A percentile compares a stretch with the other conserved stretches of the same genome.
Evolutionary conservation across 2,888 invertebrate species (phyloP).

Genomic region (Agonopterix alstromeriana): DNA sequence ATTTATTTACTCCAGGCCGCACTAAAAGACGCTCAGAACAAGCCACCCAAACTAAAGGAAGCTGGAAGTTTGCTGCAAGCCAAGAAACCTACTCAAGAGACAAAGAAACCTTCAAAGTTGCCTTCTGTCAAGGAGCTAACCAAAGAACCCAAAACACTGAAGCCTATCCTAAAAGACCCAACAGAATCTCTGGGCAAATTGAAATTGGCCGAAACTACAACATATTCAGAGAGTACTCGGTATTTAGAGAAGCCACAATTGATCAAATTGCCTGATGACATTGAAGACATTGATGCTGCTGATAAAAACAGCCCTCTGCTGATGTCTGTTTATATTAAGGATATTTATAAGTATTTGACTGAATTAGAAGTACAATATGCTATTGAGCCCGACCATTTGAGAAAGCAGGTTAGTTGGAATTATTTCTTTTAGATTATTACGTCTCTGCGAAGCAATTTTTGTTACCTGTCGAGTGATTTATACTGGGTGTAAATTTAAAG

Average conservation of each 20-base stretch:
- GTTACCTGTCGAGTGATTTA: background rate
- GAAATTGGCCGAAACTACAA: constrained; percentile 31
- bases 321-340: constrained; percentile 90
- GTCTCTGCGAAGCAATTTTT: background rate
- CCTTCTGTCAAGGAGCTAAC: constrained; percentile 35
- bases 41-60: constrained; percentile 42
- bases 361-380: constrained; percentile 83
- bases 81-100: constrained; percentile 35
- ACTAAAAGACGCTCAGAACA: constrained; percentile 43
- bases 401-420: constrained; percentile 66
- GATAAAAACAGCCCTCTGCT: constrained; percentile 86
- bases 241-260: background rate
- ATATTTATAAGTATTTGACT: constrained; percentile 91
- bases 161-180: constrained; percentile 47
- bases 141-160: constrained; percentile 28
- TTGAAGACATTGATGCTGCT: constrained; percentile 85
- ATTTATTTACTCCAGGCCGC: constrained; percentile 33
- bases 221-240: background rate
- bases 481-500: too few species aligned
- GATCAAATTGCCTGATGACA: constrained; percentile 43
- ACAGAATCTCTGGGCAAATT: constrained; percentile 53
- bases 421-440: background rate
- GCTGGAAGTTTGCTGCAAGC: constrained; percentile 25
- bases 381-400: constrained; percentile 80
- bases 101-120: constrained; percentile 37